phyloP scores from a whole-genome alignment of 2,113 vertebrate species.

The Hiodon alosoides region DNA sequence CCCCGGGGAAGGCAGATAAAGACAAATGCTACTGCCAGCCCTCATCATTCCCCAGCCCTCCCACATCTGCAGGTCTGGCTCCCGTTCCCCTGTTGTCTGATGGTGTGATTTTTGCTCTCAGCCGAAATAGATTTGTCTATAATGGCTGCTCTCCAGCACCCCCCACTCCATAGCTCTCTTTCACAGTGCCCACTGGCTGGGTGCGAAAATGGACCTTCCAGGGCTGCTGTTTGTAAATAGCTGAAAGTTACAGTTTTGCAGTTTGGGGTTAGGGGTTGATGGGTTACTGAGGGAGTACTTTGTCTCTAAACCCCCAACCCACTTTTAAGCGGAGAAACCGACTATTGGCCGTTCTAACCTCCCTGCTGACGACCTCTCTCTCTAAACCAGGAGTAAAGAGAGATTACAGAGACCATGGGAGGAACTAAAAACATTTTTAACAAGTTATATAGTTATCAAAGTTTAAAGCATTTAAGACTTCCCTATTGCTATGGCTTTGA shows the following conservation, averaged over 20 bases:
- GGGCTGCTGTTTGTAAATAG: too few species aligned
- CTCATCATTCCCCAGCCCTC: constrained; percentile 52
- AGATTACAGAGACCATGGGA: neutral
- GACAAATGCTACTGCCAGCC: constrained; percentile 69
- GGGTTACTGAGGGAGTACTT: too few species aligned
- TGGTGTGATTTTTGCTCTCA: constrained; percentile 75
- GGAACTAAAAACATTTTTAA: too few species aligned
- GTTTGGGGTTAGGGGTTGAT: too few species aligned
- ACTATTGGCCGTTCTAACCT: neutral
- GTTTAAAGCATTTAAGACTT: too few species aligned
- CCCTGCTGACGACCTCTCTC: constrained; percentile 1
- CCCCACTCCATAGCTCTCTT: constrained; percentile 31
- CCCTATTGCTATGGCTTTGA: too few species aligned
- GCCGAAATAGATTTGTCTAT: constrained; percentile 74
- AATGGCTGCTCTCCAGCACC: constrained; percentile 71
- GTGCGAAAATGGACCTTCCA: too few species aligned
- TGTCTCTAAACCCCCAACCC: too few species aligned
- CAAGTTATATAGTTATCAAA: too few species aligned
- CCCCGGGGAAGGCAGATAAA: constrained; percentile 64
- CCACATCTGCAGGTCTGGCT: constrained; percentile 49
- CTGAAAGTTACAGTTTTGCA: too few species aligned
- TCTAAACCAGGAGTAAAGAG: constrained; percentile 4
- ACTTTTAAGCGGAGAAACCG: too few species aligned
- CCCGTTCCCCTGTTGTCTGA: constrained; percentile 67
- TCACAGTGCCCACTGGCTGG: too few species aligned